Base-by-base conservation (phyloP, 2,113 vertebrate genomes). In the Saimiri boliviensis region DNA sequence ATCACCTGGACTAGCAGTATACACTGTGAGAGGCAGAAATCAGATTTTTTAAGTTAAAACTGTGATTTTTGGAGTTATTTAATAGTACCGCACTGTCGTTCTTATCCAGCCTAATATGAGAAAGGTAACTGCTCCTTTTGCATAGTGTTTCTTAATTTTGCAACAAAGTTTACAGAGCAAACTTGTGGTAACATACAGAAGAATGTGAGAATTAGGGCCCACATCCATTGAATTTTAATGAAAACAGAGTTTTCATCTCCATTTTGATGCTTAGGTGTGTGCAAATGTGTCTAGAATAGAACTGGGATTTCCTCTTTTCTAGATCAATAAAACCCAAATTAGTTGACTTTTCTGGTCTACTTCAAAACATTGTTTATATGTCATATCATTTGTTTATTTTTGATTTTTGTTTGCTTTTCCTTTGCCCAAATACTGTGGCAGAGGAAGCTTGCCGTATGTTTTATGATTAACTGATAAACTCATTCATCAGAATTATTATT, bases 401-500 rank as follows among this genome's bases (percentile, higher is more conserved):
- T 96, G 14, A 40, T 92, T 97, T 97, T 95, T 45, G 93, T 95
- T 97, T 96, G n/a, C 58, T 91, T 93, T 93, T 93, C 25, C 42
- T 90, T 95, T 92, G 70, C 80, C 73, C 27, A 92, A 95, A 96
- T 82, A 92, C 49, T 95, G 80, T 74, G 68, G 92, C 68, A 95
- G 52, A 94, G 63, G 76, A 80, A 95, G 91, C n/a, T 47, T 93
- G 54, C 94, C 92, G 96, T 98, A 97, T 95, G 94, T 94, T 97
- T 96, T 94, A 92, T 96, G 93, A 97, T 95, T 96, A 97, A 88
- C 60, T 93, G 80, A 94, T 97, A 92, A 96, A 95, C 71, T 86
- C 76, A 96, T 95, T 96, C 79, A 81, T 94, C 66, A 96, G 93
- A 95, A 84, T 56, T 52, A 82, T 1, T 93, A 80, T 95, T 97